Percentiles rank a stretch among this genome's conserved stretches.
These are phyloP conservation scores for Arion vulgaris DNA, from an alignment of 1,140 invertebrate genomes.

Conservation along the genomic window DNA sequence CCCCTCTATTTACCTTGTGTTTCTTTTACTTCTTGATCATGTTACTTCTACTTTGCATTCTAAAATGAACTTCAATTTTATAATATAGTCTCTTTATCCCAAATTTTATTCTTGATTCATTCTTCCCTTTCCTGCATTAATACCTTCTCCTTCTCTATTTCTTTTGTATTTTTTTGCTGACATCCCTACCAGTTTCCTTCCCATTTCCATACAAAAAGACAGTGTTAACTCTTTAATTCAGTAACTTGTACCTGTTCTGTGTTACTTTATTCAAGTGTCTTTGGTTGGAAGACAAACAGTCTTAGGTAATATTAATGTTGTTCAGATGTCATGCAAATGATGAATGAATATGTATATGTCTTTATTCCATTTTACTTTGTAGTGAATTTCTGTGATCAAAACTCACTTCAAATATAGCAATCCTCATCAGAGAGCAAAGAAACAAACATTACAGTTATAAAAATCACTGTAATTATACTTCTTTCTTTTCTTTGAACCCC, in stretches of 20 bases:
- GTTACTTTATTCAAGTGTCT: slow-evolving; percentile 31
- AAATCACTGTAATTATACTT: no score
- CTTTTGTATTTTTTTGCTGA: no score
- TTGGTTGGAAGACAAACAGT: slow-evolving; percentile 33
- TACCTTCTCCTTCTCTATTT: background rate
- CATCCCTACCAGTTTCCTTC: background rate
- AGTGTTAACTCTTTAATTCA: background rate
- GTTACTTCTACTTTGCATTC: no score
- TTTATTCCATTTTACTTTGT: background rate
- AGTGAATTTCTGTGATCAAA: background rate
- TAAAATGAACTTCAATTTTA: no score
- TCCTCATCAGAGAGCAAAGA: background rate
- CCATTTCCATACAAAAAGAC: background rate
- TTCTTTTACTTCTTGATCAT: no score
- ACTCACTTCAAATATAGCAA: background rate
- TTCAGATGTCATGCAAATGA: background rate
- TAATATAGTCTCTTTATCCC: slow-evolving; percentile 1
- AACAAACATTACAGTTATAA: background rate
- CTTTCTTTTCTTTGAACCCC: no score
- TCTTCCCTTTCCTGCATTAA: no score
- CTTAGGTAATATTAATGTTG: slow-evolving; percentile 35
- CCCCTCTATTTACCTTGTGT: no score
- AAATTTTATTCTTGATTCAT: background rate
- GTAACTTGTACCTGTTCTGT: slow-evolving; percentile 14
- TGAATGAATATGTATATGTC: background rate